Evolutionary conservation across 2,113 vertebrate genomes (phyloP), one percentile per base, ranked within the genome.

Genomic region (Gasterosteus aculeatus): DNA sequence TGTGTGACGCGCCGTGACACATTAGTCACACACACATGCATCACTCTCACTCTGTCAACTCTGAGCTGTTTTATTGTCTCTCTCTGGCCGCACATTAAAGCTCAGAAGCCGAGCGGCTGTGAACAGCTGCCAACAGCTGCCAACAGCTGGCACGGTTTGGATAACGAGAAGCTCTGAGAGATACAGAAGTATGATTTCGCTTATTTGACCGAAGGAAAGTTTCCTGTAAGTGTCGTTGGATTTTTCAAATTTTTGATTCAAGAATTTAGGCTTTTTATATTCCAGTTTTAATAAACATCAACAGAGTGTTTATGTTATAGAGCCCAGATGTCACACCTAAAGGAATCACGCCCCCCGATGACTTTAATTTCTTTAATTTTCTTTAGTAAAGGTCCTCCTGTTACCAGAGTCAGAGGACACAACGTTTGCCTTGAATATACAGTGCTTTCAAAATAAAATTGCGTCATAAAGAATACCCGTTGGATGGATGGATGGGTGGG

Each of bases 31-130:
- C 62, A 35, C 47, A 18, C 4, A 35, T 29, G 29, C 11, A 11
- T 39, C 29, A 71, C 54, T 64, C 63, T 69, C n/a, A 39, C 58
- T 51, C n/a, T 66, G 77, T 49, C 51, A 65, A 5, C 39, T 53
- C 26, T 67, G 35, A 26, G 49, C 61, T 3, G 10, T 44, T 71
- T 18, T 58, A 29, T 60, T 26, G 42, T 59, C 0, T 12, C 12
- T 38, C 14, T 53, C 10, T 46, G 74, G 46, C 66, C 16, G 68
- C 49, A 63, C 22, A 78, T 73, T 3, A 75, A 78, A 84, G 69
- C 22, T 46, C 22, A 33, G 59, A 18, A 0, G 2, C 47, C 8
- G n/a, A n/a, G 14, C 2, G 29, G 3, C 7, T 49, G 18, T 18
- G 33, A 26, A 41, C 5, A 39, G 42, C 19, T 16, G 18, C 18